Evolutionary conservation across 2,888 invertebrate species (phyloP).

Genomic region (Tetheella fluctuosa): DNA sequence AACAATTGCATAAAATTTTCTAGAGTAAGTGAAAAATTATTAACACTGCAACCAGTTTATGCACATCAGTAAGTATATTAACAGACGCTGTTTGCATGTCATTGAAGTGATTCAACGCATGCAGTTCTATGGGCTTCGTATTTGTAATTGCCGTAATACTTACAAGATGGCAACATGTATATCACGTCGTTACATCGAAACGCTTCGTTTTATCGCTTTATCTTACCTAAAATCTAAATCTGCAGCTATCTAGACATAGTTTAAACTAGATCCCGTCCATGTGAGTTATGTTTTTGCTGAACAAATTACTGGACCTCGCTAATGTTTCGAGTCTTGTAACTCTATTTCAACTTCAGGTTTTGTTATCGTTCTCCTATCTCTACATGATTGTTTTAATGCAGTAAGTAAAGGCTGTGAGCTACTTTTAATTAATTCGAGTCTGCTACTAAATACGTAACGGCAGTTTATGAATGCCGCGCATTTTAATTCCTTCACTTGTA

Average conservation of each 20-base stretch:
- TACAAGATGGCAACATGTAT: conserved; percentile 1
- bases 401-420: neutral
- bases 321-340: conserved; percentile 4
- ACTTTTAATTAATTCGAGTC: neutral
- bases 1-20: neutral
- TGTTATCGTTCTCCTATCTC: conserved; percentile 4
- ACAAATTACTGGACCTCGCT: conserved; percentile 8
- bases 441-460: neutral
- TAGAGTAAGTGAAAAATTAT: neutral
- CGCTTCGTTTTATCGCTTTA: conserved; percentile 12
- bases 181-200: conserved; percentile 10
- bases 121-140: neutral
- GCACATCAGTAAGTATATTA: neutral
- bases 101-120: neutral
- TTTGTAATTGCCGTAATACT: conserved; percentile 2
- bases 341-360: neutral
- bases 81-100: conserved; percentile 1
- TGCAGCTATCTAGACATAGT: conserved; percentile 9
- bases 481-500: neutral
- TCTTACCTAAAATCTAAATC: conserved; percentile 12
- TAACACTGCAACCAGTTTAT: neutral
- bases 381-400: neutral
- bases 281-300: neutral
- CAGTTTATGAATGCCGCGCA: neutral
- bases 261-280: neutral